Percentiles rank a stretch among this genome's conserved stretches.
These are phyloP conservation scores for Epinotia brunnichana DNA, from an alignment of 2,888 invertebrate species.

Conservation along the genomic window DNA sequence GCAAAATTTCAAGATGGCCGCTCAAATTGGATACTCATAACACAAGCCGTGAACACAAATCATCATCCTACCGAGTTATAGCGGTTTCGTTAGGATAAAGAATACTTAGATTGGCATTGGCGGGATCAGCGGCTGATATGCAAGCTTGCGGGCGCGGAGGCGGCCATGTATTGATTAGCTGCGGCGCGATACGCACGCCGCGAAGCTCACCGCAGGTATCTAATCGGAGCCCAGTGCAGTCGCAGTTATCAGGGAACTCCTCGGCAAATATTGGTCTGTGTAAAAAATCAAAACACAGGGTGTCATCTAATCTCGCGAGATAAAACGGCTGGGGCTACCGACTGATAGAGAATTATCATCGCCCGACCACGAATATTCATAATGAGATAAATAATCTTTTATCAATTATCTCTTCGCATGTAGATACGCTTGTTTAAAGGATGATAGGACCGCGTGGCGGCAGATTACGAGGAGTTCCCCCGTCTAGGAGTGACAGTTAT, in stretches of 20 bases:
- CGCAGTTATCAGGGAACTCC: constrained; percentile 81
- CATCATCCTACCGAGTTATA: neutral
- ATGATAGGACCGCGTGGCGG: constrained; percentile 75
- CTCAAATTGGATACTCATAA: neutral
- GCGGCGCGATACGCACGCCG: constrained; percentile 45
- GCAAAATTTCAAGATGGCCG: neutral
- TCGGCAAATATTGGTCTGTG: constrained; percentile 80
- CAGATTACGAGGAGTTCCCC: constrained; percentile 77
- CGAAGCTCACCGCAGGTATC: constrained; percentile 65
- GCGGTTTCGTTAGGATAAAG: constrained; percentile 12
- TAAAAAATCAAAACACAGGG: constrained; percentile 83
- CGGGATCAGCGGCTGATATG: constrained; percentile 27
- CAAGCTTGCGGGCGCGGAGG: constrained; percentile 10
- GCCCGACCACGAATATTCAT: constrained; percentile 81
- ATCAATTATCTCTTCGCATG: constrained; percentile 81
- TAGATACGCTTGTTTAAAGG: constrained; percentile 82
- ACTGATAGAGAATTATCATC: constrained; percentile 83
- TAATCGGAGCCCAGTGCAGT: constrained; percentile 68
- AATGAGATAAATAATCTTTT: constrained; percentile 84
- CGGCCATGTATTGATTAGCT: constrained; percentile 61
- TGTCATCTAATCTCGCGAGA: constrained; percentile 83
- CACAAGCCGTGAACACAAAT: neutral
- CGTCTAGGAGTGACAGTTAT: constrained; percentile 51
- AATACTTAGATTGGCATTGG: constrained; percentile 14
- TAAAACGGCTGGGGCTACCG: constrained; percentile 81